A percentile compares a stretch with the other conserved stretches of the same genome.
Conservation (phyloP, 1,140 invertebrate genomes). For the Drosophila pectinifera region DNA sequence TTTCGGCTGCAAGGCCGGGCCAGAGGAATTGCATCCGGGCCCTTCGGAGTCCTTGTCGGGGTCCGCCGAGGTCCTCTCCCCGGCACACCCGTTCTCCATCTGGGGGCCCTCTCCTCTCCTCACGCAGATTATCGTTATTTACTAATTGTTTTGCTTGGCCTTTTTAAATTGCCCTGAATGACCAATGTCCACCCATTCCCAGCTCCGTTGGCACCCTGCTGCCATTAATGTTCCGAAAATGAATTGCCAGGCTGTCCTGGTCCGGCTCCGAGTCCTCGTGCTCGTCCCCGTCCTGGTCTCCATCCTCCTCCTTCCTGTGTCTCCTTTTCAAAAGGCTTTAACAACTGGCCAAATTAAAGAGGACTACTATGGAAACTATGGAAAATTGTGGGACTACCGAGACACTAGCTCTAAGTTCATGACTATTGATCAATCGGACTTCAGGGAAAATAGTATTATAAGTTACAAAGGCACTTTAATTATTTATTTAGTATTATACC, state of each 20-base stretch:
- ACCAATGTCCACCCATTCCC: conserved; percentile 42
- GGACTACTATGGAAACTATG: neutral
- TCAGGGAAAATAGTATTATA: neutral
- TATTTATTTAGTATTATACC: too few species aligned
- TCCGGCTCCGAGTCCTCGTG: neutral
- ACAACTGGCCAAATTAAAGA: conserved; percentile 6
- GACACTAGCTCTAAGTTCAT: too few species aligned
- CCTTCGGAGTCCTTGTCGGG: conserved; percentile 13
- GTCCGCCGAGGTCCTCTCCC: conserved; percentile 13
- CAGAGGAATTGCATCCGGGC: conserved; percentile 33
- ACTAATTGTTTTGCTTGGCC: conserved; percentile 60
- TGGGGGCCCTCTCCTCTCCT: conserved; percentile 8
- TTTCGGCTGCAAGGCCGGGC: conserved; percentile 17
- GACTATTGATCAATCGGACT: neutral
- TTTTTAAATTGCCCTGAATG: conserved; percentile 56
- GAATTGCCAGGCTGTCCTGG: conserved; percentile 44
- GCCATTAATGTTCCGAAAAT: conserved; percentile 63
- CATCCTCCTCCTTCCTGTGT: neutral
- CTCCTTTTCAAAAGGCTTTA: conserved; percentile 4
- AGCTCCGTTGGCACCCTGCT: conserved; percentile 43
- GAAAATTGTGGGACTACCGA: neutral
- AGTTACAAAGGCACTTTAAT: neutral
- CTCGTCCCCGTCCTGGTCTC: neutral
- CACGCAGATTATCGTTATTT: conserved; percentile 64
- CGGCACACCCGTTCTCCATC: too few species aligned